Evolutionary conservation across 2,797 vertebrate species (phyloP).

Genomic region (Lagocephalus sceleratus): DNA sequence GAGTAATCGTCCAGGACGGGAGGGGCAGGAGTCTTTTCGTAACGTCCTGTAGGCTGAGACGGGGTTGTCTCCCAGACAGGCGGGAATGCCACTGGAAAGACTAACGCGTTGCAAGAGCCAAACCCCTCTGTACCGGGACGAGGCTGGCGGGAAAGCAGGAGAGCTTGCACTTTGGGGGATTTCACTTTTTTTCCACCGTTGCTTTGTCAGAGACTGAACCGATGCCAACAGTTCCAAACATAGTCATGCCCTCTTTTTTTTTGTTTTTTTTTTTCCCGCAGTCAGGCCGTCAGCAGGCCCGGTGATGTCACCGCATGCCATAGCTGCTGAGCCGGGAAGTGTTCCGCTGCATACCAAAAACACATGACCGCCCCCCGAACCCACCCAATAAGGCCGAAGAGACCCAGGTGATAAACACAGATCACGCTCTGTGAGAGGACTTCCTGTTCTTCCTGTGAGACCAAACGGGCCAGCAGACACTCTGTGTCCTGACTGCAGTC

Average conservation of each 20-base stretch:
- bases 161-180: neutral
- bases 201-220: slow-evolving; percentile 4
- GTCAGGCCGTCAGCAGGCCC: slow-evolving; percentile 28
- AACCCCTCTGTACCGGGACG: neutral
- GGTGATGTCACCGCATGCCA: slow-evolving; percentile 53
- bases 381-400: slow-evolving; percentile 10
- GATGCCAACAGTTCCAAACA: slow-evolving; percentile 35
- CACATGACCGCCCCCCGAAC: slow-evolving; percentile 36
- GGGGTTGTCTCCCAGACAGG: slow-evolving; percentile 20
- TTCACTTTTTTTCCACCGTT: slow-evolving; percentile 8
- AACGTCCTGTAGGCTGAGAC: slow-evolving; percentile 5
- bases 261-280: slow-evolving; percentile 14
- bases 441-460: slow-evolving; percentile 26
- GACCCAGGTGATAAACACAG: slow-evolving; percentile 10
- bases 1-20: neutral
- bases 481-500: no score
- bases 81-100: slow-evolving; percentile 6
- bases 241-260: no score
- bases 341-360: slow-evolving; percentile 44
- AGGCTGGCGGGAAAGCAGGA: neutral
- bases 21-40: neutral
- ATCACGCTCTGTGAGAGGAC: slow-evolving; percentile 22
- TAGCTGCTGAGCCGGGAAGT: slow-evolving; percentile 15
- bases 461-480: neutral
- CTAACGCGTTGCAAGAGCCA: slow-evolving; percentile 10